Conservation (phyloP, 1,140 invertebrate genomes). For the Apolygus lucorum region DNA sequence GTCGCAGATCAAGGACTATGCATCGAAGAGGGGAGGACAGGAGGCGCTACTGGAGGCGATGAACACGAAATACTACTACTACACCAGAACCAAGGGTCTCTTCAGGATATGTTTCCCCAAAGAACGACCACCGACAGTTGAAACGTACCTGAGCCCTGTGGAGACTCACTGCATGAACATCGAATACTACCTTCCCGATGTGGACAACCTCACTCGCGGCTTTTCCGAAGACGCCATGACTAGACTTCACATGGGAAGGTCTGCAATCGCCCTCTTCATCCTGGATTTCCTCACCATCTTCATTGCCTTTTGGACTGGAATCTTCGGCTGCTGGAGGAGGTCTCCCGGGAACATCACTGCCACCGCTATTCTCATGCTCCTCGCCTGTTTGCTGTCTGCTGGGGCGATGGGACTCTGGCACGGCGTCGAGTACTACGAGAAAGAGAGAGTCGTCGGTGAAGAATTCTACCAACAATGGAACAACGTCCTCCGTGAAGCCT, state of each 20-base stretch:
- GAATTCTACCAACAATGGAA: slow-evolving; percentile 87
- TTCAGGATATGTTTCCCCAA: slow-evolving; percentile 86
- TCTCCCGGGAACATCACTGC: slow-evolving; percentile 87
- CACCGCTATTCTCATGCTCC: slow-evolving; percentile 81
- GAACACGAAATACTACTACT: slow-evolving; percentile 75
- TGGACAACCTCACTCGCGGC: slow-evolving; percentile 68
- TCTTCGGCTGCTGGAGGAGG: slow-evolving; percentile 84
- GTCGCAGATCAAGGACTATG: slow-evolving; percentile 68
- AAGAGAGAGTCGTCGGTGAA: slow-evolving; percentile 82
- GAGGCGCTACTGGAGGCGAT: slow-evolving; percentile 65
- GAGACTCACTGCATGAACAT: slow-evolving; percentile 92
- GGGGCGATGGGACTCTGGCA: slow-evolving; percentile 92
- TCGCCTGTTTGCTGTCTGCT: slow-evolving; percentile 76
- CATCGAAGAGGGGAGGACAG: slow-evolving; percentile 55
- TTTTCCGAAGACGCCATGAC: slow-evolving; percentile 77
- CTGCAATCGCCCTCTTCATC: slow-evolving; percentile 84
- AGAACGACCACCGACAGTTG: slow-evolving; percentile 76
- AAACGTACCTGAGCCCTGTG: slow-evolving; percentile 81
- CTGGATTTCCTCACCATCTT: slow-evolving; percentile 81
- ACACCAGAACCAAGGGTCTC: slow-evolving; percentile 76
- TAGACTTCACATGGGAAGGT: slow-evolving; percentile 77
- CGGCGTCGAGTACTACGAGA: slow-evolving; percentile 90
- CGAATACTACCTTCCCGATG: slow-evolving; percentile 83
- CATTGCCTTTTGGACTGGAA: slow-evolving; percentile 86
- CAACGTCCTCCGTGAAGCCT: slow-evolving; percentile 75